Evolutionary conservation across 2,797 vertebrate genomes (phyloP).

Genomic region (Lates japonicus): DNA sequence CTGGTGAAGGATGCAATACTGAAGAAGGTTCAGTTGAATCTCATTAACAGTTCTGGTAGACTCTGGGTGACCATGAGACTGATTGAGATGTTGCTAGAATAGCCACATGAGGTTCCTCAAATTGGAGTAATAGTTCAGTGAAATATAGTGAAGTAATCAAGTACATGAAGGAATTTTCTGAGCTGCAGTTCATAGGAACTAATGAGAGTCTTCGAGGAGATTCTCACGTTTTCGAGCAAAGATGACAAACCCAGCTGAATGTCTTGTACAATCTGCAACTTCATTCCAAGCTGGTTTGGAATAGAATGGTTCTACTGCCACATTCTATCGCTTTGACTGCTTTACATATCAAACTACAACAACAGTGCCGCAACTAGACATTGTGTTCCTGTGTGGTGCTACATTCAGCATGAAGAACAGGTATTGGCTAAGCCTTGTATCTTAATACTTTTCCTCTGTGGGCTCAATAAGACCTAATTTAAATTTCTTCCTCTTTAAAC

Average conservation of each 20-base stretch:
- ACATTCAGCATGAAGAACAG: conserved; percentile 75
- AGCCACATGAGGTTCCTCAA: neutral
- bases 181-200: conserved; percentile 8
- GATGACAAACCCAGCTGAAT: conserved; percentile 15
- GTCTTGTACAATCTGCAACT: conserved; percentile 49
- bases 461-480: conserved; percentile 4
- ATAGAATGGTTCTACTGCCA: conserved; percentile 34
- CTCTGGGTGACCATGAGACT: conserved; percentile 2
- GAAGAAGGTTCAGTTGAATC: conserved; percentile 5
- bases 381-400: conserved; percentile 76
- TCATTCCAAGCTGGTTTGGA: conserved; percentile 50
- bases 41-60: conserved; percentile 6
- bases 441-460: neutral
- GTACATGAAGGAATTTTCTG: conserved; percentile 4
- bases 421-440: conserved; percentile 5
- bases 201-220: conserved; percentile 12
- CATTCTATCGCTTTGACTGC: conserved; percentile 27
- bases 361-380: conserved; percentile 14
- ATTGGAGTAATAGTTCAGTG: conserved; percentile 16
- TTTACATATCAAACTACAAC: conserved; percentile 13
- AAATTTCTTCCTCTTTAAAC: conserved; percentile 13
- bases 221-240: conserved; percentile 22
- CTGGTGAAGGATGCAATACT: conserved; percentile 9
- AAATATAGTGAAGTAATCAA: conserved; percentile 15
- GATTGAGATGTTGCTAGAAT: conserved; percentile 12